Percentiles rank a stretch among this genome's conserved stretches.
These are phyloP conservation scores for Tinea semifulvella DNA, from an alignment of 2,888 invertebrate species.

Conservation along the genomic window DNA sequence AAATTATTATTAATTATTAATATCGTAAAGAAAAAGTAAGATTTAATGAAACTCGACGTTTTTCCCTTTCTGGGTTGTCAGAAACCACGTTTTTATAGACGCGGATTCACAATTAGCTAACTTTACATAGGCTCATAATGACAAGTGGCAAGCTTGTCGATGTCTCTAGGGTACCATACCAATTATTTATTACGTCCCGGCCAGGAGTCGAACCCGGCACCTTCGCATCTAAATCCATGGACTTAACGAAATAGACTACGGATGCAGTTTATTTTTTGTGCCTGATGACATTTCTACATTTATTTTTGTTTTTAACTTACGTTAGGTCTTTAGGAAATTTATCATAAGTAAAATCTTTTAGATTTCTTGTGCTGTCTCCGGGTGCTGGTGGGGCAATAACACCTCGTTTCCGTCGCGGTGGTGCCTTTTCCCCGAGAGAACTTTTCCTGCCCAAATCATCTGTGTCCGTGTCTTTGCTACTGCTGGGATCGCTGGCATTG, in stretches of 20 bases:
- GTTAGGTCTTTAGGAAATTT: slow-evolving; percentile 64
- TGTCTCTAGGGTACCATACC: too few species aligned
- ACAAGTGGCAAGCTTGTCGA: background rate
- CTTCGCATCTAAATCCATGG: too few species aligned
- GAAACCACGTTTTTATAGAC: too few species aligned
- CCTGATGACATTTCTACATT: background rate
- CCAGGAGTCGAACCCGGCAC: too few species aligned
- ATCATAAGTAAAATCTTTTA: slow-evolving; percentile 54
- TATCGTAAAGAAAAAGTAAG: too few species aligned
- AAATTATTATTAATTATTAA: too few species aligned
- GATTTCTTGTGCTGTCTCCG: slow-evolving; percentile 42
- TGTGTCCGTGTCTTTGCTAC: slow-evolving; percentile 35
- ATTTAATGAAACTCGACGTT: too few species aligned
- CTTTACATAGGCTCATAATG: background rate
- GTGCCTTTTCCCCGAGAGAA: slow-evolving; percentile 28
- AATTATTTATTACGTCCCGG: too few species aligned
- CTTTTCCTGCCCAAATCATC: slow-evolving; percentile 26
- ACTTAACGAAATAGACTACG: too few species aligned
- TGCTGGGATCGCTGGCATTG: slow-evolving; percentile 5
- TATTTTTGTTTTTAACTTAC: slow-evolving; percentile 39
- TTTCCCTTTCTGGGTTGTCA: too few species aligned
- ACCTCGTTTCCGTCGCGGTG: slow-evolving; percentile 50
- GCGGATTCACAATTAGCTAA: too few species aligned
- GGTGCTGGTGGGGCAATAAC: slow-evolving; percentile 61
- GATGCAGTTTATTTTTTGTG: too few species aligned